phyloP scores from a whole-genome alignment of 2,888 invertebrate species.

The Imbricaverruca yamaguchii region DNA sequence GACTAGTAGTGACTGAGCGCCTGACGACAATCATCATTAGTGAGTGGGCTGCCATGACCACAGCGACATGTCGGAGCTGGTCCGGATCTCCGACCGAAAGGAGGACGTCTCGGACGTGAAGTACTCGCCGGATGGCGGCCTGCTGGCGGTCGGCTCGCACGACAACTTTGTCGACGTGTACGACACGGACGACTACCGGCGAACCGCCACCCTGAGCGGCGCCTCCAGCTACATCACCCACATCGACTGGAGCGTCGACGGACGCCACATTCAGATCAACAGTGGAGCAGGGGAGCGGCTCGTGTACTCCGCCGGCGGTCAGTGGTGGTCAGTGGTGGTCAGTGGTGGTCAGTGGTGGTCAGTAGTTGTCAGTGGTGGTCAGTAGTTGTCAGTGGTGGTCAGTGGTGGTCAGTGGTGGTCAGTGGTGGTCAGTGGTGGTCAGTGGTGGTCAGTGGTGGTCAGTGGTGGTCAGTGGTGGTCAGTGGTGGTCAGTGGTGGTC shows the following conservation, averaged over 20 bases:
- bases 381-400: too few species aligned
- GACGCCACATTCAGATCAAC: slow-evolving; percentile 43
- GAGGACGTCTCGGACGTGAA: slow-evolving; percentile 45
- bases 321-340: slow-evolving; percentile 19
- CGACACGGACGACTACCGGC: slow-evolving; percentile 36
- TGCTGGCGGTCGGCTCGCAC: slow-evolving; percentile 44
- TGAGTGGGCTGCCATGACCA: too few species aligned
- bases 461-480: too few species aligned
- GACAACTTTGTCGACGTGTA: slow-evolving; percentile 45
- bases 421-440: too few species aligned
- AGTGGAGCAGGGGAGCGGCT: slow-evolving; percentile 42
- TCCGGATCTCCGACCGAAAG: slow-evolving; percentile 41
- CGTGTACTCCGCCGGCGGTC: slow-evolving; percentile 42
- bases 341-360: too few species aligned
- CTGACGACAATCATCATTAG: too few species aligned
- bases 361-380: too few species aligned
- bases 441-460: too few species aligned
- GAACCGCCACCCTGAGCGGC: slow-evolving; percentile 40
- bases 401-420: too few species aligned
- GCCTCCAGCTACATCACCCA: slow-evolving; percentile 45
- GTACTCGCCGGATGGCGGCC: slow-evolving; percentile 43
- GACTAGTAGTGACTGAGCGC: too few species aligned
- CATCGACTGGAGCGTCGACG: slow-evolving; percentile 45
- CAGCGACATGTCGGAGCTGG: slow-evolving; percentile 41
- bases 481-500: too few species aligned